Conservation (phyloP, 2,797 vertebrate species). For the Epinephelus malabaricus region DNA sequence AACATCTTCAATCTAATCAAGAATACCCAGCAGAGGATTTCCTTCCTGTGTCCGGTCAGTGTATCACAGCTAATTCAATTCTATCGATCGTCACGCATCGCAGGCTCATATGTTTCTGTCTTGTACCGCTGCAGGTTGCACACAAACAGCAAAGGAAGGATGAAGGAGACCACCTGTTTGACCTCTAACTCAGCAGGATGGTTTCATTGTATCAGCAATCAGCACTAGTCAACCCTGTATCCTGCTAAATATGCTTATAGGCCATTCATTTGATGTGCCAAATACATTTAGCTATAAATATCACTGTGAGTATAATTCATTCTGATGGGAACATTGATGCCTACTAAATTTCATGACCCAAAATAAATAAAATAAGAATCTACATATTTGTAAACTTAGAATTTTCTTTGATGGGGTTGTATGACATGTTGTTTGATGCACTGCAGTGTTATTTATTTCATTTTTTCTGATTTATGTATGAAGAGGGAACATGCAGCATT, state of each 20-base stretch:
- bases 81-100: conserved; percentile 24
- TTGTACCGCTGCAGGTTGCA: background rate
- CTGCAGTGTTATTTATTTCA: too few relatives aligned
- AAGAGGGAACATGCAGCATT: too few relatives aligned
- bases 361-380: too few relatives aligned
- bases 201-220: background rate
- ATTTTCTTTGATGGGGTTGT: too few relatives aligned
- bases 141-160: background rate
- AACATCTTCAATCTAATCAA: conserved; percentile 48
- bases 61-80: conserved; percentile 32
- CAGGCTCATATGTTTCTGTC: conserved; percentile 12
- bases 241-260: conserved; percentile 6
- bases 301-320: too few relatives aligned
- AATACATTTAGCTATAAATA: too few relatives aligned
- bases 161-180: conserved; percentile 4
- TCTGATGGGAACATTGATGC: too few relatives aligned
- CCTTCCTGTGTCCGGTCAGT: conserved; percentile 30
- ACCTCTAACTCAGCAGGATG: conserved; percentile 1
- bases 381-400: too few relatives aligned
- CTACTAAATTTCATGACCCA: too few relatives aligned
- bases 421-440: too few relatives aligned
- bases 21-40: conserved; percentile 39
- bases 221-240: background rate
- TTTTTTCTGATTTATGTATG: too few relatives aligned
- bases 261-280: too few relatives aligned